Evolutionary conservation across 2,888 invertebrate genomes (phyloP), one percentile per base, ranked within the genome.

Genomic region (Furcula furcula): DNA sequence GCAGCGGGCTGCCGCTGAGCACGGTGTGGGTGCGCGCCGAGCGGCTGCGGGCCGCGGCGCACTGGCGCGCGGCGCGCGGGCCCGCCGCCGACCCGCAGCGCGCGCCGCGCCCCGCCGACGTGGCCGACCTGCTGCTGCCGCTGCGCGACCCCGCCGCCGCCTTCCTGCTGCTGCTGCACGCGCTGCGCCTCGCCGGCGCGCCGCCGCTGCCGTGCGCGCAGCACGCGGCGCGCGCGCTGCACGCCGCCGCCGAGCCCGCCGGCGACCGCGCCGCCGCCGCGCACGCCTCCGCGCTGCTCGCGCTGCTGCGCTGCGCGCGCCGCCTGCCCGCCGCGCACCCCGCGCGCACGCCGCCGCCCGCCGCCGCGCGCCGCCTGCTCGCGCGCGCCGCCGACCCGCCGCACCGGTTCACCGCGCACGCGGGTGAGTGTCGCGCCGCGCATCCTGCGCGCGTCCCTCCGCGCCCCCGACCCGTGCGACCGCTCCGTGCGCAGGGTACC

Each of bases 11-110:
- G 21, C 21, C 4, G 21, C 21, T 6, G 21, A 9, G 21, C 21
- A 21, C 21, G 9, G n/a, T n/a, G n/a, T n/a, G n/a, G n/a, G n/a
- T n/a, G n/a, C n/a, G n/a, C 20, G 91, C 93, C 39, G 95, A 95
- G 77, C 92, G 92, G 7, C 78, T 94, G 34, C 90, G 95, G n/a
- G 93, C 92, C 59, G 91, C 91, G 10, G 92, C 91, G 55, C 93
- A 93, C 76, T 95, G 94, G 91, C 84, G 93, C 20, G 92, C 93
- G 91, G 45, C 84, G 90, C 19, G 91, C 91, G 50, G 93, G 93
- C 60, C 78, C 91, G 31, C 18, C 7, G 31, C 21, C 91, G 50
- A 93, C 93, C 77, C 90, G 93, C 63, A 90, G 92, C 58, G 92
- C 93, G 23, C 91, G 62, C 76, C 79, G 86, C 90, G 55, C 92